Evolutionary conservation across 2,888 invertebrate species (phyloP).

Genomic region (Tenodera sinensis): DNA sequence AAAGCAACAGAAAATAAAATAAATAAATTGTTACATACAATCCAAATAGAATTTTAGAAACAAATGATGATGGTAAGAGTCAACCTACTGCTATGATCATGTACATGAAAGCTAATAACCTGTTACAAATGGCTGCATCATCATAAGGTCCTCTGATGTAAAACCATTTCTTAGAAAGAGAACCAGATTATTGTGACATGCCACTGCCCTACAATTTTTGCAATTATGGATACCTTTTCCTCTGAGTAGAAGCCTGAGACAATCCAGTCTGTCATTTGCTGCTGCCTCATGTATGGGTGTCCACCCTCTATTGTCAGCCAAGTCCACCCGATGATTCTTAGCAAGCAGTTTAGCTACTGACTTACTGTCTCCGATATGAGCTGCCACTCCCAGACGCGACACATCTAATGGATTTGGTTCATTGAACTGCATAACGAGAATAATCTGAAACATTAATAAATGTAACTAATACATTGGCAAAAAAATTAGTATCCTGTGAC

Average conservation of each 20-base stretch:
- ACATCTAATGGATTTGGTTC: neutral
- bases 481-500: too few species aligned
- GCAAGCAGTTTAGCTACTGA: neutral
- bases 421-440: neutral
- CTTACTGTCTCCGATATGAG: neutral
- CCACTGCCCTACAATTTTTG: too few species aligned
- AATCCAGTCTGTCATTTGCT: neutral
- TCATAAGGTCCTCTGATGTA: too few species aligned
- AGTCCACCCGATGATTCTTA: neutral
- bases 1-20: too few species aligned
- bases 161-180: too few species aligned
- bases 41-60: too few species aligned
- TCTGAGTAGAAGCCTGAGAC: neutral
- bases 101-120: too few species aligned
- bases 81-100: too few species aligned
- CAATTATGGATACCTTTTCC: neutral
- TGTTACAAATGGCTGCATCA: too few species aligned
- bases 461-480: neutral
- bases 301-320: constrained; percentile 15
- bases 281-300: constrained; percentile 17
- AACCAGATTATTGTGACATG: too few species aligned
- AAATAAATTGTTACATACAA: too few species aligned
- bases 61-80: too few species aligned
- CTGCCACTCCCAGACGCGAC: neutral
- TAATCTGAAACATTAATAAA: neutral